Conservation (phyloP, 1,140 invertebrate genomes). For the Ctenoplectra terminalis region DNA sequence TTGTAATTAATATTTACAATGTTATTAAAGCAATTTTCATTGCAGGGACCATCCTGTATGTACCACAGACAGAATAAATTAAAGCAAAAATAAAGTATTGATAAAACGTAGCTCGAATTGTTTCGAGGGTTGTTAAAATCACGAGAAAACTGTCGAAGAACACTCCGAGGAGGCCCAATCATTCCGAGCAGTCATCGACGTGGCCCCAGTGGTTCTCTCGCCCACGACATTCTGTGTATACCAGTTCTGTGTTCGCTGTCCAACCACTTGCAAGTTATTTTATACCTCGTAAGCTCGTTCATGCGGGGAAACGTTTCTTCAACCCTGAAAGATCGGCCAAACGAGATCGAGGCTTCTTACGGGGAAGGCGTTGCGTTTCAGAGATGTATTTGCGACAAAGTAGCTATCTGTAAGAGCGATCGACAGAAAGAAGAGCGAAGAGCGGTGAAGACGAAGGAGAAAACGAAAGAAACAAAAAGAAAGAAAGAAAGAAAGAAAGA, state of each 20-base stretch:
- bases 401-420: not conserved
- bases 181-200: not conserved
- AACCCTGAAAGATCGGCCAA: not conserved
- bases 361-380: not conserved
- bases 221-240: conserved; percentile 34
- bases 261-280: conserved; percentile 19
- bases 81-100: conserved; percentile 8
- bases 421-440: not conserved
- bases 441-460: too few relatives aligned
- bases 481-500: too few relatives aligned
- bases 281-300: not conserved
- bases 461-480: too few relatives aligned
- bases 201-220: conserved; percentile 10
- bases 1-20: not conserved
- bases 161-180: not conserved
- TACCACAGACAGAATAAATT: conserved; percentile 12
- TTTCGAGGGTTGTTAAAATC: not conserved
- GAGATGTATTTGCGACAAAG: not conserved
- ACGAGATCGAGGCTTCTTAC: not conserved
- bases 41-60: conserved; percentile 13
- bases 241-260: conserved; percentile 25
- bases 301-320: not conserved
- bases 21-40: conserved; percentile 3
- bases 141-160: not conserved
- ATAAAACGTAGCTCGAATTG: not conserved